These are phyloP conservation scores for Plebejus argus DNA, from an alignment of 2,888 invertebrate species.

Conservation along the genomic window DNA sequence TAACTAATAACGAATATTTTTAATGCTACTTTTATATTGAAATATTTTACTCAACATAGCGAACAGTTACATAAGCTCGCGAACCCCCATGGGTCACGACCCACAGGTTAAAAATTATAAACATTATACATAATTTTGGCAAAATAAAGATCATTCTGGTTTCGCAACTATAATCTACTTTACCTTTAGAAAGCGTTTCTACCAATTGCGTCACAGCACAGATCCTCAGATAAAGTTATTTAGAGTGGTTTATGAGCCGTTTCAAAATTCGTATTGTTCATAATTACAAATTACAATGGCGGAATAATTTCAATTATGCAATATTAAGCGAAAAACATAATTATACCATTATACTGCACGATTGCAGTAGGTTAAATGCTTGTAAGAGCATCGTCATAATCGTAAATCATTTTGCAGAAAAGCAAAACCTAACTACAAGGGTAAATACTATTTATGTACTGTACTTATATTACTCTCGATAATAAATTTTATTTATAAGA, in stretches of 20 bases:
- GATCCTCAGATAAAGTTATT: neutral
- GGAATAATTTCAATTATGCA: neutral
- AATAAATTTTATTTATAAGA: neutral
- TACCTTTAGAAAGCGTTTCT: slow-evolving; percentile 3
- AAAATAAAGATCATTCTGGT: neutral
- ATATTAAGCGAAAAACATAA: neutral
- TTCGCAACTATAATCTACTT: neutral
- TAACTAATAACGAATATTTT: too few species aligned
- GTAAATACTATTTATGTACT: too few species aligned
- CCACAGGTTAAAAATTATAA: too few species aligned
- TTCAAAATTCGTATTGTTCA: neutral
- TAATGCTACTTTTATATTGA: too few species aligned
- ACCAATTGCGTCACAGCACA: slow-evolving; percentile 16
- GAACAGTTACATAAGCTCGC: too few species aligned
- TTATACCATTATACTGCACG: neutral
- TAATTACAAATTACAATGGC: neutral
- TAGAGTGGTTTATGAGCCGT: neutral
- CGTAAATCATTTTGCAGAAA: neutral
- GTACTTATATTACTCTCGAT: too few species aligned
- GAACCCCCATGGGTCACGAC: too few species aligned
- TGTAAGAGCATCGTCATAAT: neutral
- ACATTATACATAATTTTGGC: neutral
- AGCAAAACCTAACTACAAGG: too few species aligned
- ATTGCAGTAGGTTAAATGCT: neutral
- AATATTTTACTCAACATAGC: too few species aligned